Percentiles rank a stretch among this genome's conserved stretches.
Evolutionary conservation across 2,113 vertebrate species (phyloP).

Genomic region (Haplotaxodon microlepis): DNA sequence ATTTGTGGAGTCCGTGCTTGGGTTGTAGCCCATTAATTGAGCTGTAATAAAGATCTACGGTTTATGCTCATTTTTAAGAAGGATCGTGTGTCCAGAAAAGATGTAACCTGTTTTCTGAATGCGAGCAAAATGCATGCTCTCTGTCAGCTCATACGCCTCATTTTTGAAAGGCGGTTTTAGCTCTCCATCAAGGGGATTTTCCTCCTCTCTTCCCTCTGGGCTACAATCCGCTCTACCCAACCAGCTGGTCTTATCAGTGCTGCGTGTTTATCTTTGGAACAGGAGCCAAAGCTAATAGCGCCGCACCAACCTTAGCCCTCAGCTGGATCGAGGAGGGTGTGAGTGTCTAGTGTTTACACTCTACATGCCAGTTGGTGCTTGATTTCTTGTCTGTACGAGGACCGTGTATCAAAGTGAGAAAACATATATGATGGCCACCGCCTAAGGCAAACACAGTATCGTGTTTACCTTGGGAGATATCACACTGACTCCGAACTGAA

Average conservation of each 20-base stretch:
- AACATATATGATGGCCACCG: not conserved
- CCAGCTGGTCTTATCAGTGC: conserved; percentile 34
- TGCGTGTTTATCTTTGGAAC: conserved; percentile 35
- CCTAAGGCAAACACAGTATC: conserved; percentile 15
- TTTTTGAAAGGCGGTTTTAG: not conserved
- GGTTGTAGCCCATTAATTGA: not conserved
- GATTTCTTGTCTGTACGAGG: not conserved
- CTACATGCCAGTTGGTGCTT: not conserved
- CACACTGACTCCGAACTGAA: not conserved
- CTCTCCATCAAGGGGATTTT: not conserved
- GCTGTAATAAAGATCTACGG: not conserved
- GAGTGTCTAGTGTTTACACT: conserved; percentile 3
- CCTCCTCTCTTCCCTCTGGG: not conserved
- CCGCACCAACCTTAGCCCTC: not conserved
- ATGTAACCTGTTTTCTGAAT: not conserved
- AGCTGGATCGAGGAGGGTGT: not conserved
- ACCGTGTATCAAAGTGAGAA: not conserved
- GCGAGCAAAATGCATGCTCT: not conserved
- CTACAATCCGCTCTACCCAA: not conserved
- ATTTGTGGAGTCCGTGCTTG: not conserved
- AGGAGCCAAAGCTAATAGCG: conserved; percentile 44
- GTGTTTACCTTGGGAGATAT: not conserved
- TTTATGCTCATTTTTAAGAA: not conserved
- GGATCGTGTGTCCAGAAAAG: not conserved
- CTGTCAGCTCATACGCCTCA: not conserved